Conservation (phyloP, 2,113 vertebrate genomes). For the Thomomys bottae region DNA sequence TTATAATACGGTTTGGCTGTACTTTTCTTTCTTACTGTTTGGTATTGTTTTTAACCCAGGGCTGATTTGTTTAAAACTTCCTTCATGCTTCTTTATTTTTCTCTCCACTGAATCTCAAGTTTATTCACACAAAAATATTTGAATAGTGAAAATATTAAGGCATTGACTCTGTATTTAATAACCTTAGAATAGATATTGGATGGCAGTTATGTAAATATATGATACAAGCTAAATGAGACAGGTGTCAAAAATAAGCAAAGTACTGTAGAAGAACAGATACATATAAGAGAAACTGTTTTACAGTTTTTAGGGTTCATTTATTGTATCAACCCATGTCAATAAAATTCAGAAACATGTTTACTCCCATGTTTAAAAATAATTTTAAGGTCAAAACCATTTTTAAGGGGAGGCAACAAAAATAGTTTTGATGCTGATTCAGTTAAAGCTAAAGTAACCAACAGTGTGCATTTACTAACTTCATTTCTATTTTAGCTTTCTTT, state of each 20-base stretch:
- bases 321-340: constrained; percentile 6
- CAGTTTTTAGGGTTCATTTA: constrained; percentile 9
- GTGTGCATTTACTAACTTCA: not conserved
- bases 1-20: constrained; percentile 21
- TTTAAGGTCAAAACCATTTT: constrained; percentile 24
- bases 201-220: not conserved
- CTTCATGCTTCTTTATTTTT: not conserved
- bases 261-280: not conserved
- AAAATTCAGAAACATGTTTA: constrained; percentile 50
- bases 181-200: not conserved
- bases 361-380: constrained; percentile 28
- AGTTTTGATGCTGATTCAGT: constrained; percentile 31
- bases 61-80: constrained; percentile 18
- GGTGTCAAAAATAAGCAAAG: constrained; percentile 37
- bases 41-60: not conserved
- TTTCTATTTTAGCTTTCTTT: not conserved
- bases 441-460: constrained; percentile 40
- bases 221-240: constrained; percentile 19
- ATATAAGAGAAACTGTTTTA: constrained; percentile 1
- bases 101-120: constrained; percentile 25
- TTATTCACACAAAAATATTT: constrained; percentile 51
- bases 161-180: not conserved
- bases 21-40: constrained; percentile 47
- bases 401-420: constrained; percentile 26
- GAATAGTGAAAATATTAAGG: constrained; percentile 44